These are phyloP conservation scores for Parnassius smintheus DNA, from an alignment of 2,888 invertebrate genomes.

Conservation along the genomic window DNA sequence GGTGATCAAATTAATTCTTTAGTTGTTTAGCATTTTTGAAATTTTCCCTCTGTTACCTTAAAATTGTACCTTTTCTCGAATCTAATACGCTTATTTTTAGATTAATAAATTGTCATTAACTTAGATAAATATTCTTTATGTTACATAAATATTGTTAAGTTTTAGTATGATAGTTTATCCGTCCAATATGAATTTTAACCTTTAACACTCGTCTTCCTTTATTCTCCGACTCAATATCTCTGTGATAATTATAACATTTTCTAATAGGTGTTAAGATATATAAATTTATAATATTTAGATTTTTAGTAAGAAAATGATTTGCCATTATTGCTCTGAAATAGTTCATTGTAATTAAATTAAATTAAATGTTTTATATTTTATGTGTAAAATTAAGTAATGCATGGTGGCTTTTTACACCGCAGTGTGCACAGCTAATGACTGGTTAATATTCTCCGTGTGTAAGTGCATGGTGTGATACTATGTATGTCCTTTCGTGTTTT, in stretches of 20 bases:
- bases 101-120: conserved; percentile 23
- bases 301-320: conserved; percentile 26
- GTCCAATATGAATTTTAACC: conserved; percentile 20
- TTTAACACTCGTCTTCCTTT: conserved; percentile 21
- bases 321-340: conserved; percentile 7
- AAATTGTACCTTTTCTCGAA: conserved; percentile 27
- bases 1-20: conserved; percentile 71
- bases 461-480: conserved; percentile 81
- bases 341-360: conserved; percentile 14
- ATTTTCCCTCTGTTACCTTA: conserved; percentile 34
- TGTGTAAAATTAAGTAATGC: conserved; percentile 43
- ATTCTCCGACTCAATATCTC: conserved; percentile 11
- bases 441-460: conserved; percentile 64
- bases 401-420: conserved; percentile 68
- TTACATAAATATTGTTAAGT: conserved; percentile 19
- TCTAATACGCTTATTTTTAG: conserved; percentile 37
- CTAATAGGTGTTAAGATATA: conserved; percentile 9
- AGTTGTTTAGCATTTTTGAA: conserved; percentile 13
- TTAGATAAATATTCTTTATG: conserved; percentile 21
- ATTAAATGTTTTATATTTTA: conserved; percentile 16
- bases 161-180: conserved; percentile 21
- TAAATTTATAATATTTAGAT: conserved; percentile 18
- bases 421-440: conserved; percentile 72
- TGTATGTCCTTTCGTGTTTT: conserved; percentile 63
- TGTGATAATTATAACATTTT: conserved; percentile 24